These are phyloP conservation scores for Salvator merianae DNA, from an alignment of 2,113 vertebrate species.

Conservation along the genomic window DNA sequence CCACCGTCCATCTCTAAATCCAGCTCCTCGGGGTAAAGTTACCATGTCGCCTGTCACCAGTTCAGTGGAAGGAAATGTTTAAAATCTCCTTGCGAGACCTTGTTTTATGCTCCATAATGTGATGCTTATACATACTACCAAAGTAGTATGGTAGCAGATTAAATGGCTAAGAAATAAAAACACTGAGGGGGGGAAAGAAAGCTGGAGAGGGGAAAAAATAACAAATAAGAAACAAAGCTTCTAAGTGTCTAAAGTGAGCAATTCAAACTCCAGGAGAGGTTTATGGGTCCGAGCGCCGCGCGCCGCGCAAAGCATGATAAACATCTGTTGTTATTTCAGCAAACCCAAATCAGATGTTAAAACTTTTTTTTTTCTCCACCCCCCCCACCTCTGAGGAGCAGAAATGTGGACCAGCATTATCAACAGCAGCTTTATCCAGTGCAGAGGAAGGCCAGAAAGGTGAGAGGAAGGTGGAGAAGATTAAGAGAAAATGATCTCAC, in stretches of 20 bases:
- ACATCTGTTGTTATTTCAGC: conserved; percentile 85
- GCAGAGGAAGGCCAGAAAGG: conserved; percentile 11
- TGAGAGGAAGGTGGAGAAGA: not conserved
- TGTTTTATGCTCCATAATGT: conserved; percentile 56
- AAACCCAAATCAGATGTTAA: conserved; percentile 83
- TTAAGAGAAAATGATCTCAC: not conserved
- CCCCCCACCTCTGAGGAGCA: not conserved
- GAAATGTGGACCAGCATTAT: not conserved
- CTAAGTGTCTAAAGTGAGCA: conserved; percentile 43
- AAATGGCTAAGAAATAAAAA: conserved; percentile 66
- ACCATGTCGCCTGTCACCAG: not conserved
- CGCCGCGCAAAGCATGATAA: conserved; percentile 87
- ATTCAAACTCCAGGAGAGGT: conserved; percentile 69
- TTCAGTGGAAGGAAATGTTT: conserved; percentile 63
- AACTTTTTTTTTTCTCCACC: conserved; percentile 39
- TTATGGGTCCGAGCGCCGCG: conserved; percentile 80
- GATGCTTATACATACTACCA: conserved; percentile 57
- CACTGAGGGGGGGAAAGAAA: conserved; percentile 52
- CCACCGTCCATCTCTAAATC: conserved; percentile 41
- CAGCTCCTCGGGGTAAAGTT: conserved; percentile 44
- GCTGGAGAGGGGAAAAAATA: conserved; percentile 5
- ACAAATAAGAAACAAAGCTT: conserved; percentile 44
- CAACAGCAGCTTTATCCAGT: not conserved
- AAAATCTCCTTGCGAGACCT: conserved; percentile 59
- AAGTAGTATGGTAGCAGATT: conserved; percentile 57